Percentiles rank a stretch among this genome's conserved stretches.
phyloP scores from a whole-genome alignment of 2,797 vertebrate species.

The Pelobates cultripes region DNA sequence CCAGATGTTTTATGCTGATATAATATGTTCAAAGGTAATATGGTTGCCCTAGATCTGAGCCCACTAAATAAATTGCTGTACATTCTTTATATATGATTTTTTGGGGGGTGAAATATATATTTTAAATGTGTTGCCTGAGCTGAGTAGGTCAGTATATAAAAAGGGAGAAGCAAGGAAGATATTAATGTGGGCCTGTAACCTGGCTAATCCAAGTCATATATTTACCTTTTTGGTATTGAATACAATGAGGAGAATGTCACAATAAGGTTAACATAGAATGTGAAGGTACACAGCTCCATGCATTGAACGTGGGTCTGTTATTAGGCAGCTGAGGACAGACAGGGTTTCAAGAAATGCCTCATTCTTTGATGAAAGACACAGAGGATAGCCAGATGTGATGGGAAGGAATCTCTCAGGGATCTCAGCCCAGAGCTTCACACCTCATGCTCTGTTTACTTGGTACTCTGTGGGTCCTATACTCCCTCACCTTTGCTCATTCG shows the following conservation, averaged over 20 bases:
- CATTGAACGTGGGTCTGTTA: slow-evolving; percentile 11
- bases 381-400: slow-evolving; percentile 33
- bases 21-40: neutral
- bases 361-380: slow-evolving; percentile 45
- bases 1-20: slow-evolving; percentile 26
- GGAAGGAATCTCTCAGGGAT: slow-evolving; percentile 29
- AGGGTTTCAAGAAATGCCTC: slow-evolving; percentile 26
- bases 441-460: slow-evolving; percentile 33
- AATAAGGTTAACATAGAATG: slow-evolving; percentile 12
- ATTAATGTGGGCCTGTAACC: slow-evolving; percentile 12
- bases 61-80: neutral
- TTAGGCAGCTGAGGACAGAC: slow-evolving; percentile 45
- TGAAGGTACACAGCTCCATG: neutral
- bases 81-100: slow-evolving; percentile 7
- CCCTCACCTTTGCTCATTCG: slow-evolving; percentile 30
- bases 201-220: slow-evolving; percentile 20
- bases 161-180: neutral
- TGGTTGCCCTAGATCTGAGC: slow-evolving; percentile 32
- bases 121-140: slow-evolving; percentile 11
- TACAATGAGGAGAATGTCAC: slow-evolving; percentile 27
- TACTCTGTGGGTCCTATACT: slow-evolving; percentile 18
- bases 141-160: neutral
- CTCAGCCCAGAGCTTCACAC: slow-evolving; percentile 33
- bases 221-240: slow-evolving; percentile 18
- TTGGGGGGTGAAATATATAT: slow-evolving; percentile 13